These are phyloP conservation scores for Spisula solida DNA, from an alignment of 2,888 invertebrate genomes.

Conservation along the genomic window DNA sequence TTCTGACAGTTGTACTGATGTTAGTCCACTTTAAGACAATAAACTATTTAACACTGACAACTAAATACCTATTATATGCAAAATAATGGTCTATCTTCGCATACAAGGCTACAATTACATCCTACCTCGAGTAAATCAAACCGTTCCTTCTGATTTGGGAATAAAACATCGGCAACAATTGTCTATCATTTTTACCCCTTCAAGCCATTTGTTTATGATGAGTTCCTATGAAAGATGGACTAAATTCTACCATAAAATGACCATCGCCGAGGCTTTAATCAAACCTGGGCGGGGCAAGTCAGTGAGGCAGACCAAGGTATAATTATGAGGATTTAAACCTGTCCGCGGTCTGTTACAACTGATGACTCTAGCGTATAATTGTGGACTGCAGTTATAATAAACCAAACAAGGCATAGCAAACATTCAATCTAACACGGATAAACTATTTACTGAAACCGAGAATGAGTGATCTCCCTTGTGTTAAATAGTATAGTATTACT, in stretches of 20 bases:
- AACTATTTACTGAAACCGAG: not conserved
- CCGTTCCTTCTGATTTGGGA: constrained; percentile 15
- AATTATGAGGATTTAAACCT: constrained; percentile 53
- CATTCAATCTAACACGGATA: not conserved
- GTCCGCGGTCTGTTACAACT: constrained; percentile 34
- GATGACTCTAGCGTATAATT: constrained; percentile 42
- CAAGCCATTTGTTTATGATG: constrained; percentile 55
- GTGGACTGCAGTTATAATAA: constrained; percentile 13
- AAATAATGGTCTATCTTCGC: constrained; percentile 47
- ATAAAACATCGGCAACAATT: constrained; percentile 64
- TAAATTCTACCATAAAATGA: constrained; percentile 64
- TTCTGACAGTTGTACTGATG: constrained; percentile 49
- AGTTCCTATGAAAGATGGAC: constrained; percentile 60
- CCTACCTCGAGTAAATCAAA: constrained; percentile 53
- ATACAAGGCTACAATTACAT: constrained; percentile 40
- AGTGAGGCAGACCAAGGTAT: constrained; percentile 40
- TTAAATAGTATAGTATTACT: constrained; percentile 13
- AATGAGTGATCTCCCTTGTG: constrained; percentile 29
- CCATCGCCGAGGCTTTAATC: constrained; percentile 58
- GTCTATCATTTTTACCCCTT: constrained; percentile 64
- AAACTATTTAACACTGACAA: constrained; percentile 50
- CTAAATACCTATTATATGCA: constrained; percentile 60
- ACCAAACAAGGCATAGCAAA: not conserved
- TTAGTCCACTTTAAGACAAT: constrained; percentile 43
- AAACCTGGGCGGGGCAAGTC: constrained; percentile 57